Evolutionary conservation across 2,113 vertebrate species (phyloP), one percentile per base, ranked within the genome.

Genomic region (Istiophorus platypterus): DNA sequence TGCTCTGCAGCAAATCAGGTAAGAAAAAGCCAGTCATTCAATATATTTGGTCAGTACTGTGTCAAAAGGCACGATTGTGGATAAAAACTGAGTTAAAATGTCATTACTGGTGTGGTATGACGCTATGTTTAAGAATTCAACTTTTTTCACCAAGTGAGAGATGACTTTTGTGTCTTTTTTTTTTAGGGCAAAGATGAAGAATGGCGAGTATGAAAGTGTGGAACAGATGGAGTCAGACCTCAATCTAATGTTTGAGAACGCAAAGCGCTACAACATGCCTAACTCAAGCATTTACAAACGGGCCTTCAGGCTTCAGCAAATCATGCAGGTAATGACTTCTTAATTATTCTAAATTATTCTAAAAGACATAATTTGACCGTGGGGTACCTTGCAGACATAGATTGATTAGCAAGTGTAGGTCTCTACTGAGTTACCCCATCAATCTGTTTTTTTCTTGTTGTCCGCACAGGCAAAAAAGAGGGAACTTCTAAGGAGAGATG

Each of bases 231-330:
- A 99, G 47, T 82, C 95, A 37, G 98, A 99, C 92, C 94, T 99
- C 84, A 97, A 93, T 81, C 77, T 97, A 85, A 98, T 99, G 98
- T 98, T 99, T 96, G 98, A 99, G 94, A 99, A 99, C 87, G 98
- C 98, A 70, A 99, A 99, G 81, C 97, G 97, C 65, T 99, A 99
- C 93, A 99, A 99, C 63, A 97, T 99, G 92, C 97, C 98, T 41
- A 99, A 96, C 93, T 99, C 98, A 58, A 96, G 96, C 84, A 99
- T 99, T 93, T 99, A 99, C 89, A 99, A 99, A 54, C 96, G 98
- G 66, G 98, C 98, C 15, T 91, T 99, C 54, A 97, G 97, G 91
- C 94, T 99, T 78, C 98, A 99, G 91, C 98, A 99, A 82, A 96
- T 99, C 80, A 95, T 99, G 95, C 98, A 99, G 97, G 98, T 99